Percentiles rank a stretch among this genome's conserved stretches.
These are phyloP conservation scores for Papilio gigon DNA, from an alignment of 2,888 invertebrate species.

Conservation along the genomic window DNA sequence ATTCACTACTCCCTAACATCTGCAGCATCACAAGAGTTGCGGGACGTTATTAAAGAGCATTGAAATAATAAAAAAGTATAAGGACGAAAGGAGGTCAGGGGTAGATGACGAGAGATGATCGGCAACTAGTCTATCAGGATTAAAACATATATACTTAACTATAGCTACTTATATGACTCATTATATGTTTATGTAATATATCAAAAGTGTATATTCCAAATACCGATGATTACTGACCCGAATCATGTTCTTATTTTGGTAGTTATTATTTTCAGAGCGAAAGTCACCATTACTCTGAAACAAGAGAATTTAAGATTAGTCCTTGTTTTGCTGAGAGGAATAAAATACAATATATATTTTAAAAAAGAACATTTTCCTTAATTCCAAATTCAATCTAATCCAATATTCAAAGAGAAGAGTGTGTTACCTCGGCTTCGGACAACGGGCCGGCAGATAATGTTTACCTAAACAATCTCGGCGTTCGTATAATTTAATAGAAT, in stretches of 20 bases:
- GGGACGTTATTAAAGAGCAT: no score
- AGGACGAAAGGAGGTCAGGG: no score
- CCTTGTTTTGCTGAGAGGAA: neutral
- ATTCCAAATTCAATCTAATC: slow-evolving; percentile 53
- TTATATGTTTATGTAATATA: no score
- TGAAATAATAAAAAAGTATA: no score
- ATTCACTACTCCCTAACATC: neutral
- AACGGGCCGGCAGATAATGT: slow-evolving; percentile 64
- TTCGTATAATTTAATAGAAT: slow-evolving; percentile 68
- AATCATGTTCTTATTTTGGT: slow-evolving; percentile 32
- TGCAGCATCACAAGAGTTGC: no score
- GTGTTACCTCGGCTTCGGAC: slow-evolving; percentile 52
- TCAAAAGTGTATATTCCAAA: no score
- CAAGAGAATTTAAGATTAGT: slow-evolving; percentile 20
- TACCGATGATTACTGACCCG: slow-evolving; percentile 35
- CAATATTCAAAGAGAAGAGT: slow-evolving; percentile 52
- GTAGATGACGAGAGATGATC: no score
- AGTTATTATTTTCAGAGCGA: neutral
- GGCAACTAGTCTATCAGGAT: no score
- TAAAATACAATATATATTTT: neutral
- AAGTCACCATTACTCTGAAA: slow-evolving; percentile 38
- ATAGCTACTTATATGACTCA: no score
- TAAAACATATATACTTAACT: no score
- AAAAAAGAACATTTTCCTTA: neutral
- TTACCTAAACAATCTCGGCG: slow-evolving; percentile 62